Conservation (phyloP, 2,888 invertebrate species). For the Noctua fimbriata region DNA sequence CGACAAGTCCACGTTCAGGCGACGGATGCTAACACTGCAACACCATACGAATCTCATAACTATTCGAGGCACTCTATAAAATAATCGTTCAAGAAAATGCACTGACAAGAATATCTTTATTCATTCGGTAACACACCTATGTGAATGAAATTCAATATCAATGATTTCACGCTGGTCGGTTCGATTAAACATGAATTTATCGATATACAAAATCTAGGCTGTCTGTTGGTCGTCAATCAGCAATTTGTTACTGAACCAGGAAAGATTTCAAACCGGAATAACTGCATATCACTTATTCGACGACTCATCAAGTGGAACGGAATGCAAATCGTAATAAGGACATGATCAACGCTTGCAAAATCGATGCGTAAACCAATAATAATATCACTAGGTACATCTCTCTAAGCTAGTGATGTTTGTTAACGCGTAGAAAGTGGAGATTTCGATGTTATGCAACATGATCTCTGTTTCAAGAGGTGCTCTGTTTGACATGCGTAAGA, state of each 20-base stretch:
- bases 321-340: constrained; percentile 35
- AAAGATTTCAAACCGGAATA: constrained; percentile 37
- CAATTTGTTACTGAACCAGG: background rate
- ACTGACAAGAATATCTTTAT: constrained; percentile 12
- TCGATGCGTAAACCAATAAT: constrained; percentile 39
- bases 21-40: constrained; percentile 65
- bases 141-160: constrained; percentile 40
- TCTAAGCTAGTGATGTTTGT: constrained; percentile 15
- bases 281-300: constrained; percentile 26
- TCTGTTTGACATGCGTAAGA: constrained; percentile 53
- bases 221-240: background rate
- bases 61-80: constrained; percentile 48
- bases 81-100: constrained; percentile 37
- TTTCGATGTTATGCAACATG: constrained; percentile 66
- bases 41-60: constrained; percentile 38
- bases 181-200: constrained; percentile 16
- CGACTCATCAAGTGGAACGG: constrained; percentile 28
- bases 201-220: constrained; percentile 34
- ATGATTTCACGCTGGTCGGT: constrained; percentile 12
- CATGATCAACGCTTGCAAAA: constrained; percentile 9
- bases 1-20: constrained; percentile 73
- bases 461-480: background rate
- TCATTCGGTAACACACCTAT: constrained; percentile 5
- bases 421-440: constrained; percentile 68
- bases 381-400: background rate